Percentiles rank a stretch among this genome's conserved stretches.
Evolutionary conservation across 2,113 vertebrate species (phyloP).

Genomic region (Sceloporus undulatus): DNA sequence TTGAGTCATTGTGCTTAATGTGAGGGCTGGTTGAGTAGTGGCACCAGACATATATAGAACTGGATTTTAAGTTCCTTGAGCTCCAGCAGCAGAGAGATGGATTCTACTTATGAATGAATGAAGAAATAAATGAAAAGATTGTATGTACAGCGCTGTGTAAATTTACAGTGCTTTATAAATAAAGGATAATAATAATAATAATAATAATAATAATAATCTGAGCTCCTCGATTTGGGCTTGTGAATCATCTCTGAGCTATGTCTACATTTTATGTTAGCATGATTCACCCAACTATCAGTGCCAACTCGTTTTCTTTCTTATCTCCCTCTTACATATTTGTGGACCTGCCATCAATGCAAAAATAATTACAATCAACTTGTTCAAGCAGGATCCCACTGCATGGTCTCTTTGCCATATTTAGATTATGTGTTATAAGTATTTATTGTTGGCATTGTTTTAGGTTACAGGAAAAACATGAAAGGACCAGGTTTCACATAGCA

Average conservation of each 20-base stretch:
- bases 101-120: too few species aligned
- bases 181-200: too few species aligned
- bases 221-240: neutral
- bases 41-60: neutral
- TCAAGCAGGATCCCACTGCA: slow-evolving; percentile 1
- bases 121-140: neutral
- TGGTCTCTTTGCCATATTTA: neutral
- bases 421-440: slow-evolving; percentile 10
- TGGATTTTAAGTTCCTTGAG: neutral
- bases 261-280: neutral
- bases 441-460: slow-evolving; percentile 24
- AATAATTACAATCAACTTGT: slow-evolving; percentile 16
- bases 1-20: neutral
- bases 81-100: too few species aligned
- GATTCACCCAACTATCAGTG: neutral
- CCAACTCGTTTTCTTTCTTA: neutral
- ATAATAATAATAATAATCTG: too few species aligned
- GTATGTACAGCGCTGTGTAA: too few species aligned
- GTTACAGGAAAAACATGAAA: slow-evolving; percentile 9
- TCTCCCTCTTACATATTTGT: slow-evolving; percentile 36
- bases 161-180: too few species aligned
- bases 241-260: neutral
- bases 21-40: neutral
- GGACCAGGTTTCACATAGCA: slow-evolving; percentile 21
- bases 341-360: slow-evolving; percentile 6